A percentile compares a stretch with the other conserved stretches of the same genome.
Conservation (phyloP, 2,113 vertebrate species). For the Rhinogobius similis region DNA sequence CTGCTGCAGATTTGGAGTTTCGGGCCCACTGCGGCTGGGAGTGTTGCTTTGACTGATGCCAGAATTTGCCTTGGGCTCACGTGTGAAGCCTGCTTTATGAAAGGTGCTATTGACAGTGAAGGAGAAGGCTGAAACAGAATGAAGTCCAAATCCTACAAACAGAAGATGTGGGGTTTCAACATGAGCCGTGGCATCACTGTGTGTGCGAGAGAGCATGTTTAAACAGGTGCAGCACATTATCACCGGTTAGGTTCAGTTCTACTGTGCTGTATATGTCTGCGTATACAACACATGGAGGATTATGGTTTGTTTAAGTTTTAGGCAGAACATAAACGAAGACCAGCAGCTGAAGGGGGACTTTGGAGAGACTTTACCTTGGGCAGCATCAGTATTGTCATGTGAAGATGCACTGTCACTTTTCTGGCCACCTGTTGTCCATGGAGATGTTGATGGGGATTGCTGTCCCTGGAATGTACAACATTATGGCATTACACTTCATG, state of each 20-base stretch:
- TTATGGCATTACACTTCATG: no score
- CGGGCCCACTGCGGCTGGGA: conserved; percentile 19
- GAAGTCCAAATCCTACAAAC: conserved; percentile 64
- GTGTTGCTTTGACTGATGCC: conserved; percentile 31
- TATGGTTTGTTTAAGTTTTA: background rate
- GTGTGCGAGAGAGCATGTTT: conserved; percentile 31
- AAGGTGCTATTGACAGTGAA: conserved; percentile 58
- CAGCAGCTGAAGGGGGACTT: background rate
- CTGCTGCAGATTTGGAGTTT: conserved; percentile 15
- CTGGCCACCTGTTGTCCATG: no score
- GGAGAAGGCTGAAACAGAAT: conserved; percentile 25
- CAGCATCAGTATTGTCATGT: background rate
- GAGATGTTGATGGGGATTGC: no score
- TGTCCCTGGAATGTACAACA: no score
- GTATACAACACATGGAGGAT: background rate
- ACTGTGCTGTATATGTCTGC: background rate
- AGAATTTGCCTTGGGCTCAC: conserved; percentile 31
- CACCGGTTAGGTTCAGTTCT: background rate
- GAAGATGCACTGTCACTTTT: background rate
- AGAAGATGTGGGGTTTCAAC: conserved; percentile 32
- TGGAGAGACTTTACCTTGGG: background rate
- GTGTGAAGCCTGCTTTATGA: conserved; percentile 41
- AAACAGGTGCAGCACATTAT: conserved; percentile 43
- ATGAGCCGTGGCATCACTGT: conserved; percentile 18
- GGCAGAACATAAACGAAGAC: background rate